These are phyloP conservation scores for Archips xylosteana DNA, from an alignment of 2,888 invertebrate genomes.

Conservation along the genomic window DNA sequence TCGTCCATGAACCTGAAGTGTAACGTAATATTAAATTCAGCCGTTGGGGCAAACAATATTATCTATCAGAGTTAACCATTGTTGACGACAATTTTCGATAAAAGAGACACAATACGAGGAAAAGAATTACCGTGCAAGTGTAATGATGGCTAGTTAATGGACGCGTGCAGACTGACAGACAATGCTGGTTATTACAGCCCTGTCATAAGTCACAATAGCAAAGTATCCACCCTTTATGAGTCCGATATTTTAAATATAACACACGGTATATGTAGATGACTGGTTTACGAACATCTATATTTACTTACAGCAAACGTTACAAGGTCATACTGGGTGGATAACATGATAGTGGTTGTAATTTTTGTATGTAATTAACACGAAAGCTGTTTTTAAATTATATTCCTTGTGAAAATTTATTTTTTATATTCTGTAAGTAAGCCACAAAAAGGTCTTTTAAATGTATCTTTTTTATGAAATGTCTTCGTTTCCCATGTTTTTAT, in stretches of 20 bases:
- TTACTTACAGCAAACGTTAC: background rate
- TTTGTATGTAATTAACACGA: no score
- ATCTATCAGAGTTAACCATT: constrained; percentile 52
- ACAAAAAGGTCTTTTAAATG: no score
- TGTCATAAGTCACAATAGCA: constrained; percentile 35
- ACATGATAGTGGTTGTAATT: no score
- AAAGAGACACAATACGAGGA: constrained; percentile 63
- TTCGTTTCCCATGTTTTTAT: no score
- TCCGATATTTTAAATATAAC: constrained; percentile 3
- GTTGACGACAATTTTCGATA: constrained; percentile 64
- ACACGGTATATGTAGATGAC: background rate
- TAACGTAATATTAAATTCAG: background rate
- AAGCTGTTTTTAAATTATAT: no score
- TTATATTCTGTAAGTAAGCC: no score
- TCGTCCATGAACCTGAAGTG: background rate
- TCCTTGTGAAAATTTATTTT: no score
- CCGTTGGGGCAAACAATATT: background rate
- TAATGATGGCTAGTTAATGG: constrained; percentile 64
- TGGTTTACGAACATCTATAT: background rate
- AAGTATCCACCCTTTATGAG: constrained; percentile 10
- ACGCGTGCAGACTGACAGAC: constrained; percentile 51
- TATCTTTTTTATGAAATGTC: no score
- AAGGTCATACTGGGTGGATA: no score
- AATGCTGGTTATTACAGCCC: constrained; percentile 38
- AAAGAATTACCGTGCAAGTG: constrained; percentile 66